Evolutionary conservation across 2,113 vertebrate genomes (phyloP).

Genomic region (Urocolius indicus): DNA sequence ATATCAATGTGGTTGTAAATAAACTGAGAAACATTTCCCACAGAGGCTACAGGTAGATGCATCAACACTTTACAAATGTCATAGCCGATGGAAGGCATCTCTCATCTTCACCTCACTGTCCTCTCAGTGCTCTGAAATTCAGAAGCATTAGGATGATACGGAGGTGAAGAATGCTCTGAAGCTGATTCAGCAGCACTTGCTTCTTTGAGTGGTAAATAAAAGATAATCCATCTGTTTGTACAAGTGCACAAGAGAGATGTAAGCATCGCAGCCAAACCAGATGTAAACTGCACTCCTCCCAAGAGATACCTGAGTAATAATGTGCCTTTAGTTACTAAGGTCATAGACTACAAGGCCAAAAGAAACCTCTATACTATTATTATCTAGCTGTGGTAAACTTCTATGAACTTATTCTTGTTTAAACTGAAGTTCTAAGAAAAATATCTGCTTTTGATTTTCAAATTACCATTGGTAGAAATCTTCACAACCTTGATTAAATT

Average conservation of each 20-base stretch:
- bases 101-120: not conserved
- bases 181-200: not conserved
- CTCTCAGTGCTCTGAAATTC: not conserved
- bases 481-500: slow-evolving; percentile 23
- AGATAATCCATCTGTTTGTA: not conserved
- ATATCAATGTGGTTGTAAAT: not conserved
- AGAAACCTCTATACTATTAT: not conserved
- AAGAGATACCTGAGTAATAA: not conserved
- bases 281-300: not conserved
- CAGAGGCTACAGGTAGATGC: not conserved
- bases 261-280: not conserved
- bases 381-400: not conserved
- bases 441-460: slow-evolving; percentile 9
- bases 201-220: not conserved
- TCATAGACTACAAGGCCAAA: not conserved
- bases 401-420: not conserved
- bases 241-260: not conserved
- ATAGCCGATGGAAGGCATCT: not conserved
- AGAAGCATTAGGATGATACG: not conserved
- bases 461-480: slow-evolving; percentile 10
- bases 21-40: not conserved
- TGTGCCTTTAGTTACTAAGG: not conserved
- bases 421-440: slow-evolving; percentile 35
- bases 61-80: not conserved
- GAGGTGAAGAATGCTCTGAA: not conserved